Percentiles rank a stretch among this genome's conserved stretches.
Evolutionary conservation across 2,797 vertebrate genomes (phyloP).

Genomic region (Nothura maculosa): DNA sequence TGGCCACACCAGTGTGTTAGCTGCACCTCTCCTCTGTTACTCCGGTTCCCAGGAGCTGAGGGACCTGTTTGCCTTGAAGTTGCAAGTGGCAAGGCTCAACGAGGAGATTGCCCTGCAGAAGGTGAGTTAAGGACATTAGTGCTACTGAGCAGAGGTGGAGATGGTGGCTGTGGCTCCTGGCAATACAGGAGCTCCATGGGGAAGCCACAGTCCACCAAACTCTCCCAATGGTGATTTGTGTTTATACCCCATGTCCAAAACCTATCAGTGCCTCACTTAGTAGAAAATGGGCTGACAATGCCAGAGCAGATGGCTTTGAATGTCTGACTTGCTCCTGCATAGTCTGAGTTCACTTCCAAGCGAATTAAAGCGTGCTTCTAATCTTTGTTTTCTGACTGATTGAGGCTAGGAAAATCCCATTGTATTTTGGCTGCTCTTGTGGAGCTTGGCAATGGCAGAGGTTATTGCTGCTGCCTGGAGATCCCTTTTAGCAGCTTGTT

Average conservation of each 20-base stretch:
- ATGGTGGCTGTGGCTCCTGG: background rate
- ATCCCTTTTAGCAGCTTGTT: background rate
- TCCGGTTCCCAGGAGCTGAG: constrained; percentile 77
- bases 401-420: background rate
- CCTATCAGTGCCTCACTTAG: background rate
- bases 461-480: background rate
- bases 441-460: background rate
- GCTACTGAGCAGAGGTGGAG: background rate
- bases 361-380: background rate
- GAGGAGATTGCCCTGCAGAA: constrained; percentile 80
- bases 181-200: rapidly evolving
- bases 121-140: constrained; percentile 54
- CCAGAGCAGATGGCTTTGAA: background rate
- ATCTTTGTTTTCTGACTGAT: background rate
- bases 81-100: constrained; percentile 72
- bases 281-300: background rate
- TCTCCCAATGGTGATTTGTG: background rate
- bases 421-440: background rate
- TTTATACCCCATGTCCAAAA: background rate
- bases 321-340: background rate
- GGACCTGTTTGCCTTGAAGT: constrained; percentile 71
- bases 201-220: background rate
- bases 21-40: constrained; percentile 73
- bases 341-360: background rate
- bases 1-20: background rate